A percentile compares a stretch with the other conserved stretches of the same genome.
Evolutionary conservation across 2,797 vertebrate genomes (phyloP).

Genomic region (Chaetodon trifasciatus): DNA sequence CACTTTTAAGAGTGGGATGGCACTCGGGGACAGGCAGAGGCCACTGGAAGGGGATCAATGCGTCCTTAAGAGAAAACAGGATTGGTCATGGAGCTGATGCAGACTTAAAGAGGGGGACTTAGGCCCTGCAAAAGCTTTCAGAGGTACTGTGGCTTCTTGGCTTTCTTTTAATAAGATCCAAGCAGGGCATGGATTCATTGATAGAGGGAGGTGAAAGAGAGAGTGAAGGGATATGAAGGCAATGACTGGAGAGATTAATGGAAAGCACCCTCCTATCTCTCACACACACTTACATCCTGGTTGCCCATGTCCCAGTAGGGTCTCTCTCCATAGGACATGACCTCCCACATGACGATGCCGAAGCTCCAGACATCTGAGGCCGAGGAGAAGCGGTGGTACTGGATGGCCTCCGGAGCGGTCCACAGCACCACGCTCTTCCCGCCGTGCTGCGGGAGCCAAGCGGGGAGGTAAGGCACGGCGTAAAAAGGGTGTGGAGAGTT

Average conservation of each 20-base stretch:
- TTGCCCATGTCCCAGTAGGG: conserved; percentile 99
- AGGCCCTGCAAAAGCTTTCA: conserved; percentile 60
- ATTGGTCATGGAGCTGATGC: conserved; percentile 82
- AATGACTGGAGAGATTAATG: conserved; percentile 44
- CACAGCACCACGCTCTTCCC: conserved; percentile 94
- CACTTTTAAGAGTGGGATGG: conserved; percentile 60
- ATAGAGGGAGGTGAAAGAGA: conserved; percentile 39
- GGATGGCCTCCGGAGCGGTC: conserved; percentile 94
- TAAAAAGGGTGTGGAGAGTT: conserved; percentile 28
- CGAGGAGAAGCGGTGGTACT: conserved; percentile 94
- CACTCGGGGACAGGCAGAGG: conserved; percentile 41
- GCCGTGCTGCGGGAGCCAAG: conserved; percentile 79
- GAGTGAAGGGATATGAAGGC: conserved; percentile 33
- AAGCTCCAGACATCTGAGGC: conserved; percentile 98
- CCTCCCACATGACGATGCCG: conserved; percentile 97
- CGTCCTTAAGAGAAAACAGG: conserved; percentile 77
- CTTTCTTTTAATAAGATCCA: conserved; percentile 73
- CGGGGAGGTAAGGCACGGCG: background rate
- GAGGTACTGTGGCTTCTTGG: conserved; percentile 63
- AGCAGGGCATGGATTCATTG: conserved; percentile 57
- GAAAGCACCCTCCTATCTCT: conserved; percentile 19
- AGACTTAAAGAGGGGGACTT: conserved; percentile 74
- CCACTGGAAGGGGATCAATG: conserved; percentile 61
- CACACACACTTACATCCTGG: conserved; percentile 91
- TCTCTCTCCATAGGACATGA: conserved; percentile 96